These are phyloP conservation scores for Sapajus apella DNA, from an alignment of 2,113 vertebrate genomes.

Conservation along the genomic window DNA sequence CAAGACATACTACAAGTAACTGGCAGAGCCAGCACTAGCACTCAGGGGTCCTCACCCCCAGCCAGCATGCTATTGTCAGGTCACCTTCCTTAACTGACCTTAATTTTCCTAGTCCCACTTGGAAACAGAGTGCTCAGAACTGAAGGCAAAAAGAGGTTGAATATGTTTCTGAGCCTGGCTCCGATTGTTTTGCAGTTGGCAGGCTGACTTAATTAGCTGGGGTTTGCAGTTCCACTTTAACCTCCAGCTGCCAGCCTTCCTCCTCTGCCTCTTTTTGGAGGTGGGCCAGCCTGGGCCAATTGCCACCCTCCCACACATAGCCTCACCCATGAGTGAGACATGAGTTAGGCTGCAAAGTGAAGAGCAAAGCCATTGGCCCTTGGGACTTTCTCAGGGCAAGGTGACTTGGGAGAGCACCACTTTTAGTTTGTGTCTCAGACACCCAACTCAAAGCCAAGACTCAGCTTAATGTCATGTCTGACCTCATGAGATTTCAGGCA, in stretches of 20 bases:
- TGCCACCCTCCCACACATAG: conserved; percentile 1
- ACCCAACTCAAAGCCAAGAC: conserved; percentile 4
- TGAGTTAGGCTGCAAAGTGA: not conserved
- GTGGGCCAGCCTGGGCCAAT: conserved; percentile 31
- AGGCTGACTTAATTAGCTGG: conserved; percentile 25
- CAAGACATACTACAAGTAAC: not conserved
- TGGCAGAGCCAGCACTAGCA: not conserved
- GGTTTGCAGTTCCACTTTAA: conserved; percentile 12
- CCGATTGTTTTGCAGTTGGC: not conserved
- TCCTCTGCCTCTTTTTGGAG: conserved; percentile 21
- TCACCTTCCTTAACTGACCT: not conserved
- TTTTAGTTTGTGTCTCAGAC: not conserved
- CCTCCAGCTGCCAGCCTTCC: not conserved
- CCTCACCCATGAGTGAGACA: not conserved
- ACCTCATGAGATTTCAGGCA: conserved; percentile 2
- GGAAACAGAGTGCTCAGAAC: not conserved
- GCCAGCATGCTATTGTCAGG: not conserved
- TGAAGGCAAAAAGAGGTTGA: conserved; percentile 6
- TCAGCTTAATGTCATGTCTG: not conserved
- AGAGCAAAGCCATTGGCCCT: not conserved
- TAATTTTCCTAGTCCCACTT: not conserved
- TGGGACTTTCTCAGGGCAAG: not conserved
- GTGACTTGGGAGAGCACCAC: not conserved
- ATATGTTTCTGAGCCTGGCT: not conserved
- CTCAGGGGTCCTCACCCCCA: not conserved